These are phyloP conservation scores for Strigamia maritima DNA, from an alignment of 2,888 invertebrate genomes.

Conservation along the genomic window DNA sequence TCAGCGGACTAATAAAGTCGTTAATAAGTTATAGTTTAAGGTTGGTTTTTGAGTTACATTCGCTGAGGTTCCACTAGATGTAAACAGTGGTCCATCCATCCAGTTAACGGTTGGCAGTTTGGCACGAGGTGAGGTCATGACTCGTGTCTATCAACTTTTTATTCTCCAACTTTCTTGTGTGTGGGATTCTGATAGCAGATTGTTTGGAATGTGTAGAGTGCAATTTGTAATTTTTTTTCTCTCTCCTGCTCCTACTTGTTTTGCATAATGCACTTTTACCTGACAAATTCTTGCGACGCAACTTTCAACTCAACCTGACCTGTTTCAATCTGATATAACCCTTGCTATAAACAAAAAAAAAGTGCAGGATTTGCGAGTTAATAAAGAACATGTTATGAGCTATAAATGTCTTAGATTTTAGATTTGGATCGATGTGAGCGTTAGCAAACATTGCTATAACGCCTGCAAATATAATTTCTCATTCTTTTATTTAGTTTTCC, in stretches of 20 bases:
- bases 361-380: neutral
- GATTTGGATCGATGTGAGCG: neutral
- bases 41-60: neutral
- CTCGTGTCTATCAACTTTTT: slow-evolving; percentile 3
- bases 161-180: slow-evolving; percentile 16
- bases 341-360: neutral
- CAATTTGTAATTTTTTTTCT: slow-evolving; percentile 14
- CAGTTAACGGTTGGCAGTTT: neutral
- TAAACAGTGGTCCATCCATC: neutral
- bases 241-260: neutral
- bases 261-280: slow-evolving; percentile 11
- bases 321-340: neutral
- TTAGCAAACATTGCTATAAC: neutral
- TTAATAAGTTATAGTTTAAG: neutral
- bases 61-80: neutral
- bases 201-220: slow-evolving; percentile 23
- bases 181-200: slow-evolving; percentile 6
- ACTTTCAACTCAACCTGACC: slow-evolving; percentile 1
- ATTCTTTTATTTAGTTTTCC: neutral
- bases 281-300: slow-evolving; percentile 5
- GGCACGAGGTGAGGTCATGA: slow-evolving; percentile 19
- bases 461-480: slow-evolving; percentile 14
- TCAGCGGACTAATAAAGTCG: neutral
- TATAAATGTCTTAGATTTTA: neutral
- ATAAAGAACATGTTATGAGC: neutral